Evolutionary conservation across 2,113 vertebrate genomes (phyloP), one percentile per base, ranked within the genome.

Genomic region (Corvus moneduloides): DNA sequence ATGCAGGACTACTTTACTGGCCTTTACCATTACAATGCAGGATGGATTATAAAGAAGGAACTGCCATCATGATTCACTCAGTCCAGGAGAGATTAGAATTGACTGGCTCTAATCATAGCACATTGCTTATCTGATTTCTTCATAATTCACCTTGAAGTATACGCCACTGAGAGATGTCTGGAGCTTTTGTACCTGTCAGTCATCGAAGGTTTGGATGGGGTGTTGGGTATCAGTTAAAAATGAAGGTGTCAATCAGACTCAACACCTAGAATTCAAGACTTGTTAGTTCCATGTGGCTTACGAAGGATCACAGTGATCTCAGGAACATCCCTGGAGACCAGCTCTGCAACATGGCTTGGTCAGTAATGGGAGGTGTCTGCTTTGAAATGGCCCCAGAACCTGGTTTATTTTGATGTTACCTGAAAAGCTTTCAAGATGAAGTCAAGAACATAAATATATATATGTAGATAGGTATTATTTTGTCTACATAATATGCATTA

Each of bases 311-410:
- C 91, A 32, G 97, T 8, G 97, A 98, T 85, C 84, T 98, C 95
- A 98, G 98, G 97, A 98, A 98, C 3, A 98, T 98, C 56, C 97
- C 98, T 32, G 98, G 98, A 97, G 98, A 98, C 41, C 96, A 98
- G 26, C 96, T 98, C 17, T 98, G 98, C 56, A 94, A 97, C 97
- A 17, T 7, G 28, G 41, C 46, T 74, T 56, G 20, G 37, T 54
- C 63, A 66, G 46, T 32, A 59, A 52, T 18, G 17, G 44, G 7
- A 76, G 18, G 12, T 37, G 19, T 43, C 52, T 66, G 19, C 1
- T 71, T 66, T 26, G 28, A 5, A 74, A 22, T 13, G 18, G 51
- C n/a, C 30, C 33, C 44, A 71, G 52, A 74, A 86, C 13, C 28
- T 87, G 16, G 0, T 56, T 77, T 69, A n/a, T 56, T 71, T 61